Evolutionary conservation across 2,113 vertebrate species (phyloP), one percentile per base, ranked within the genome.

Genomic region (Reinhardtius hippoglossoides): DNA sequence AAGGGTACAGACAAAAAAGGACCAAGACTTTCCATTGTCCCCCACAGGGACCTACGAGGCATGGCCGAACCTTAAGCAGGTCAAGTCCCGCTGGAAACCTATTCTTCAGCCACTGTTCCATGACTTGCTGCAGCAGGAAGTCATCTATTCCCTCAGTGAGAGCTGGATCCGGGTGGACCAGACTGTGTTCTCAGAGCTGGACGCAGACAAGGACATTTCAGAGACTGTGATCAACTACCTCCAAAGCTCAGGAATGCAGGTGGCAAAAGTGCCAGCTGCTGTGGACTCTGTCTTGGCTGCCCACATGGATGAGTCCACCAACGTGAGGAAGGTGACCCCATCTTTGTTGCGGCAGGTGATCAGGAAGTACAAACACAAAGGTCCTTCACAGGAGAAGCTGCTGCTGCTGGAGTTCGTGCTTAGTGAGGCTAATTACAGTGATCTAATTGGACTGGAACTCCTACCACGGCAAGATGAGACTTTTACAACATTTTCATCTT

Each of bases 401-500:
- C 90, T 94, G 72, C 94, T 99, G 59, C 87, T 99, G 67, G 96
- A 98, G 74, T 99, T 97, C 56, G 94, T 94, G 35, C 97, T 99
- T 31, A 95, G 95, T 10, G 98, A 99, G 75, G 92, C 76, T 48
- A 95, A 95, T 83, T 99, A 97, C 90, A 94, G 94, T 65, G 98
- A 99, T 40, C 95, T 99, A 72, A 96, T 99, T 50, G 97, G 98
- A 40, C 89, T 99, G 68, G 97, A 99, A 80, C 95, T 99, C 66
- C 93, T 99, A 23, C 98, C 98, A 0, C 91, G 99, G 52, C 97
- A 99, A 76, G 96, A 95, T 71, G 96, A 95, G 55, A 94, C 80
- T 18, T 98, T 98, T 83, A 84, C 94, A 63, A 83, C 94, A 2
- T 99, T 99, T 92, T 98, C 96, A 61, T 98, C 96, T 0, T 96